A percentile compares a stretch with the other conserved stretches of the same genome.
phyloP scores from a whole-genome alignment of 1,140 invertebrate species.

The Drosophila takahashii region DNA sequence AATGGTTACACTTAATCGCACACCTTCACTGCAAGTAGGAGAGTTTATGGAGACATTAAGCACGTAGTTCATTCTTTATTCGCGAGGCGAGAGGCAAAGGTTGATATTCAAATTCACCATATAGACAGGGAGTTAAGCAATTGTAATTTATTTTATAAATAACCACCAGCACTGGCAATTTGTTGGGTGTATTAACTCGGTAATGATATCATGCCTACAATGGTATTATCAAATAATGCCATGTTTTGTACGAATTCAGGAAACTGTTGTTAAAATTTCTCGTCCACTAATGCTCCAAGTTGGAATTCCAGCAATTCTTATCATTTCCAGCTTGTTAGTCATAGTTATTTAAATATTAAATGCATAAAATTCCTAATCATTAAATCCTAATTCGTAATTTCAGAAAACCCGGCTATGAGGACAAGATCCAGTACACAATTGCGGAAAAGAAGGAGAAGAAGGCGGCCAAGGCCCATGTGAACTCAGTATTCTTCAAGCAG shows the following conservation, averaged over 20 bases:
- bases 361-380: too few species aligned
- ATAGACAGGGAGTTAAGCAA: neutral
- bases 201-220: neutral
- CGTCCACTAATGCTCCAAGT: too few species aligned
- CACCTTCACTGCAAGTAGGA: neutral
- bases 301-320: too few species aligned
- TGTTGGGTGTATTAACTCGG: neutral
- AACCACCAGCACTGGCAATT: neutral
- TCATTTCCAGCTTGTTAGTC: too few species aligned
- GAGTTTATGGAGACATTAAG: slow-evolving; percentile 11
- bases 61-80: slow-evolving; percentile 8
- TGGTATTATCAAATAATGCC: neutral
- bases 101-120: slow-evolving; percentile 7
- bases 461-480: slow-evolving; percentile 92
- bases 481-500: slow-evolving; percentile 93
- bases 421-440: slow-evolving; percentile 92
- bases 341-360: too few species aligned
- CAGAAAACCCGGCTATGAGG: slow-evolving; percentile 85
- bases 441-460: slow-evolving; percentile 89
- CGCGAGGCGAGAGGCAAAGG: neutral
- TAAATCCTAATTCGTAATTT: neutral
- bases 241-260: too few species aligned
- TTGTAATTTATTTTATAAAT: slow-evolving; percentile 6
- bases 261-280: too few species aligned
- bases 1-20: slow-evolving; percentile 1